phyloP scores from a whole-genome alignment of 92 coral and sea anemone species.

The Palythoa grandis region DNA sequence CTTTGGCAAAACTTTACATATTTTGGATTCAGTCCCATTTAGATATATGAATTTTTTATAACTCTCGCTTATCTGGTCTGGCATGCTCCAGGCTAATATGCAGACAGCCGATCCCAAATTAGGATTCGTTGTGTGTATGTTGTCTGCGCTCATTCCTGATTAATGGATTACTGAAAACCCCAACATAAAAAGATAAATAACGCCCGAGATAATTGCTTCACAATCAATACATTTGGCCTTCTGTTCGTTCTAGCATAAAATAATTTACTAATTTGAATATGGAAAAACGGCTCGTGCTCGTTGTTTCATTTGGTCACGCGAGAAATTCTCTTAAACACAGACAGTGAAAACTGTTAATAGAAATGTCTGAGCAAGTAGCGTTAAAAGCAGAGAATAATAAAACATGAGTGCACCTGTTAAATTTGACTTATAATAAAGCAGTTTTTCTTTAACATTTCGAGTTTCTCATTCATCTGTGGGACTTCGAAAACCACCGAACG shows the following conservation, averaged over 20 bases:
- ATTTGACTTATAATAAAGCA: slow-evolving; percentile 24
- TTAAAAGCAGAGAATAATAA: slow-evolving; percentile 9
- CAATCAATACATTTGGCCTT: slow-evolving; percentile 89
- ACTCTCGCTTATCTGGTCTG: slow-evolving; percentile 45
- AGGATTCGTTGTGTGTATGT: slow-evolving; percentile 70
- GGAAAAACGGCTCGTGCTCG: slow-evolving; percentile 77
- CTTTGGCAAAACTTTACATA: slow-evolving; percentile 44
- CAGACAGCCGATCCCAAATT: slow-evolving; percentile 78
- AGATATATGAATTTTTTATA: slow-evolving; percentile 50
- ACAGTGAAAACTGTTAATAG: slow-evolving; percentile 22
- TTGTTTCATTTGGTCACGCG: slow-evolving; percentile 78
- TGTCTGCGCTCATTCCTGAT: slow-evolving; percentile 51
- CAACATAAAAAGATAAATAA: slow-evolving; percentile 83
- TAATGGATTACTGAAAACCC: slow-evolving; percentile 84
- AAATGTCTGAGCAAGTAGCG: not conserved
- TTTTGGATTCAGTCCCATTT: slow-evolving; percentile 49
- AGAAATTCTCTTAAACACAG: slow-evolving; percentile 48
- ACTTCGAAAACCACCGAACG: slow-evolving; percentile 35
- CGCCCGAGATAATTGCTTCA: slow-evolving; percentile 85
- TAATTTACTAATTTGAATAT: slow-evolving; percentile 95
- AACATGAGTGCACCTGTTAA: slow-evolving; percentile 29
- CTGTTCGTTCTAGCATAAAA: slow-evolving; percentile 98
- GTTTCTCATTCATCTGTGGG: slow-evolving; percentile 34
- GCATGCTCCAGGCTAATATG: slow-evolving; percentile 43
- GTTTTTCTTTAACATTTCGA: slow-evolving; percentile 15